Base-by-base conservation (phyloP, 2,888 invertebrate species). In the Nudaria mundana region DNA sequence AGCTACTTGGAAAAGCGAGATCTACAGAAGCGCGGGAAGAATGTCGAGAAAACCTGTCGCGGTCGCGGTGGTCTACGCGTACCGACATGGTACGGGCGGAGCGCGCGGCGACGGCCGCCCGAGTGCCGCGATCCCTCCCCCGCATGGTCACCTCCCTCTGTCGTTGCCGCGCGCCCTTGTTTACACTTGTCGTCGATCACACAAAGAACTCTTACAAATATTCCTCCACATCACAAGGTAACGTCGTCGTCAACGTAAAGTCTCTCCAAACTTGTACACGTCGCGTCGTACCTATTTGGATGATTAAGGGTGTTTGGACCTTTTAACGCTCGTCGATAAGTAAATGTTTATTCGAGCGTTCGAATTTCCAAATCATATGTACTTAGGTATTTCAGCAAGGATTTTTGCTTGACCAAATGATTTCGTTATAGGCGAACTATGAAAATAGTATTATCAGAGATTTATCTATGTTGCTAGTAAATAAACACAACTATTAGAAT, bases 21-120 rank as follows among this genome's bases (percentile, higher is more conserved):
- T 88, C 88, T 31, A 86, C 88, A 30, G 88, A 88, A 67, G 85
- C 87, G 73, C 87, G 87, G 62, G 88, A 87, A 69, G 88, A 87
- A 56, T 88, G 86, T 62, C 88, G 71, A 61, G 88, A 83, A 60
- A 88, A 88, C 59, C 86, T 78, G 56, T 88, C 87, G 50, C 87
- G 84, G 57, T 86, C 87, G 56, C 86, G 84, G 36, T 80, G 82
- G 51, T 86, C 85, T 65, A 76, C 82, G 64, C 88, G 87, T 68
- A 86, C 86, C 69, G 88, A 87, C 88, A 87, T 87, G 69, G 76
- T 78, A 76, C 84, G 85, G 76, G 81, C 81, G 78, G 68, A 77
- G 77, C 82, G 83, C 81, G 80, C 83, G 86, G 81, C 81, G 74
- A 76, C 84, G 74, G 78, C 83, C 86, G 86, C 84, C 73, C 83